Evolutionary conservation across 1,140 invertebrate genomes (phyloP).

Genomic region (Thalassaphorura encarpata): DNA sequence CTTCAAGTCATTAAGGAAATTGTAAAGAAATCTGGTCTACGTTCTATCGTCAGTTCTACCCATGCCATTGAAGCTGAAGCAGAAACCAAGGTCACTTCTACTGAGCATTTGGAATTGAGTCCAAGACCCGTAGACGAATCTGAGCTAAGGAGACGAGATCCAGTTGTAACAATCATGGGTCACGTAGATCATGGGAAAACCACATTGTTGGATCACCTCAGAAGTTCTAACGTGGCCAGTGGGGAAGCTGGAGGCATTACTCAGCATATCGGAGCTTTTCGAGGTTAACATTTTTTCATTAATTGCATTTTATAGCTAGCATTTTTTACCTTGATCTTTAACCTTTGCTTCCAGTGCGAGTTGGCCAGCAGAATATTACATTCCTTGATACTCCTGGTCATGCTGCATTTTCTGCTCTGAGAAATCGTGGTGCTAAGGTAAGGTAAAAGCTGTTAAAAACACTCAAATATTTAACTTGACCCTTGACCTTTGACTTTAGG

Average conservation of each 20-base stretch:
- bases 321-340: no score
- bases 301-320: not conserved
- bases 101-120: conserved; percentile 4
- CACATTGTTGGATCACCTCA: conserved; percentile 80
- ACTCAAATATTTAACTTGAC: not conserved
- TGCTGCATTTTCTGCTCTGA: conserved; percentile 88
- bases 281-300: conserved; percentile 35
- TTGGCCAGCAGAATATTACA: conserved; percentile 48
- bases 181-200: conserved; percentile 98
- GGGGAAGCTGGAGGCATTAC: conserved; percentile 99
- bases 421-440: conserved; percentile 75
- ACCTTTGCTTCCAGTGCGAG: conserved; percentile 34
- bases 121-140: conserved; percentile 30
- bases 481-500: conserved; percentile 28
- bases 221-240: conserved; percentile 74
- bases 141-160: conserved; percentile 56
- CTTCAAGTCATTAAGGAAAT: no score
- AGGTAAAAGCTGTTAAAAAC: not conserved
- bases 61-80: conserved; percentile 41
- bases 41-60: conserved; percentile 45
- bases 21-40: conserved; percentile 52
- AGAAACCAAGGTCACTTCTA: not conserved
- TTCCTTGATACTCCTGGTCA: conserved; percentile 99
- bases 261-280: conserved; percentile 98
- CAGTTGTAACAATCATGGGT: conserved; percentile 97